phyloP scores from a whole-genome alignment of 2,797 vertebrate genomes.

The Myiotriccus ornatus region DNA sequence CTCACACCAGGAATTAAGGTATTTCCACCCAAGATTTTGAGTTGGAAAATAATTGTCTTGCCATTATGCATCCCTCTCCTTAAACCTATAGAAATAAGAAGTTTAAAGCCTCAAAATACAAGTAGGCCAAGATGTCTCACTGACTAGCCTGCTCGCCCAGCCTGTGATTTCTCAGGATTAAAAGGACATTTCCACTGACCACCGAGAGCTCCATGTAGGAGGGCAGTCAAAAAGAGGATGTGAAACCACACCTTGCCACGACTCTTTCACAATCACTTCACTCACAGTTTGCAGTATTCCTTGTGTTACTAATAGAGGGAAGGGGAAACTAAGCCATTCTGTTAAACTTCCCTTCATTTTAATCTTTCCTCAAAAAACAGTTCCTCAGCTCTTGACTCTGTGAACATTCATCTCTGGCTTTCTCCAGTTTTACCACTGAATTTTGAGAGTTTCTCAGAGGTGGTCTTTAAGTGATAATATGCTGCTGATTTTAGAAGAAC shows the following conservation, averaged over 20 bases:
- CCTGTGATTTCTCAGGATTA: not conserved
- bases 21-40: not conserved
- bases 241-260: not conserved
- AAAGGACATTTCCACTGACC: not conserved
- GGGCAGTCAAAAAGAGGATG: not conserved
- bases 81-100: not conserved
- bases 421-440: not conserved
- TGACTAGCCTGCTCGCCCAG: not conserved
- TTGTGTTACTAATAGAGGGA: not conserved
- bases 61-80: not conserved
- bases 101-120: not conserved
- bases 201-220: not conserved
- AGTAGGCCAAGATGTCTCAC: not conserved
- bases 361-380: not conserved
- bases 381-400: not conserved
- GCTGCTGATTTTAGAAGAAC: not conserved
- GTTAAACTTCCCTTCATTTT: not conserved
- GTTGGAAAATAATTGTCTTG: not conserved
- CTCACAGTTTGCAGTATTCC: not conserved
- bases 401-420: not conserved
- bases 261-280: not conserved
- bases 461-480: not conserved
- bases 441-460: not conserved
- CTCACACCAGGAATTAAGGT: not conserved
- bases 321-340: not conserved